Conservation (phyloP, 2,888 invertebrate genomes). For the Blastobasis lacticolella region DNA sequence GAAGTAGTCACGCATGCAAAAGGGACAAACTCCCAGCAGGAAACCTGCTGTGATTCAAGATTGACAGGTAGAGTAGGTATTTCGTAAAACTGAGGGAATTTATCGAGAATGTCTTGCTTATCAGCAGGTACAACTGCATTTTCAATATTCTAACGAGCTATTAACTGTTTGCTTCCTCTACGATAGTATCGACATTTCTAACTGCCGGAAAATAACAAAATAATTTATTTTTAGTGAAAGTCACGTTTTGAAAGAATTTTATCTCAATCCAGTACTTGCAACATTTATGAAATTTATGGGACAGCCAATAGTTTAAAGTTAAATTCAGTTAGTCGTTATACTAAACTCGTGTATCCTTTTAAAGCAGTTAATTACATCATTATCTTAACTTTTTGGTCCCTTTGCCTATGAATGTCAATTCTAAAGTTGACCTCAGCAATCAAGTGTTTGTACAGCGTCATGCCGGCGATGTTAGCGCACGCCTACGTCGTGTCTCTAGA, state of each 20-base stretch:
- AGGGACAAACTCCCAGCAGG: conserved; percentile 20
- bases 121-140: background rate
- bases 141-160: conserved; percentile 5
- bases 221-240: too few species aligned
- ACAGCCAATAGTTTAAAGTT: too few species aligned
- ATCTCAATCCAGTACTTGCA: too few species aligned
- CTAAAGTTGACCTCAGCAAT: conserved; percentile 34
- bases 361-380: conserved; percentile 2
- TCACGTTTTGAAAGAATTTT: too few species aligned
- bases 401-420: conserved; percentile 17
- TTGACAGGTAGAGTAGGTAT: too few species aligned
- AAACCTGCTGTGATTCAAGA: too few species aligned
- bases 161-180: conserved; percentile 4
- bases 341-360: background rate
- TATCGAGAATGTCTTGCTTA: too few species aligned
- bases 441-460: conserved; percentile 27
- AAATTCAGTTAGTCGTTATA: too few species aligned
- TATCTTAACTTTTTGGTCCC: conserved; percentile 13
- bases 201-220: too few species aligned
- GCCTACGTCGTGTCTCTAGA: conserved; percentile 28
- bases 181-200: too few species aligned
- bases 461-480: conserved; percentile 41
- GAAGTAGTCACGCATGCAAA: conserved; percentile 44
- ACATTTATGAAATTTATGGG: too few species aligned
- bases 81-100: too few species aligned